Percentiles rank a stretch among this genome's conserved stretches.
Conservation (phyloP, 35 echinoderm and acorn worm species). For the Hemicentrotus pulcherrimus region DNA sequence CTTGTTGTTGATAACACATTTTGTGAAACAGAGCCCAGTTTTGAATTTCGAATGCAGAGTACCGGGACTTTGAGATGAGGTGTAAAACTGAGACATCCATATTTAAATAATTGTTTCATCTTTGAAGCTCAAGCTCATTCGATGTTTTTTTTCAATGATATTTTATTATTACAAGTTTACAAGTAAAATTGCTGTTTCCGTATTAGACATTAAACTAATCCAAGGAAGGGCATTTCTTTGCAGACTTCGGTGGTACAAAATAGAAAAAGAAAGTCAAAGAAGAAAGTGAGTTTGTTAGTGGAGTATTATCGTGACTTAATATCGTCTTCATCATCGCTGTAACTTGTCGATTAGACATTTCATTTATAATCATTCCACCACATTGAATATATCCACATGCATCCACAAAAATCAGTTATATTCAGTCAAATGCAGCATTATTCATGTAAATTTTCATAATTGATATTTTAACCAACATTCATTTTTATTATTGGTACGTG, state of each 20-base stretch:
- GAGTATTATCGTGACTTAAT: too few species aligned
- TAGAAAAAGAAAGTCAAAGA: constrained; percentile 10
- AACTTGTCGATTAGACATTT: neutral
- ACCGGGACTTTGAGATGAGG: too few species aligned
- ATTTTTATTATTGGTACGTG: too few species aligned
- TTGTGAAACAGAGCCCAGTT: too few species aligned
- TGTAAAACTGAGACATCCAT: too few species aligned
- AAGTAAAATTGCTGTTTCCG: neutral
- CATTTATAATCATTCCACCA: neutral
- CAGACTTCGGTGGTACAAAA: neutral
- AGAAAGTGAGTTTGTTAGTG: constrained; percentile 17
- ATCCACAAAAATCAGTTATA: too few species aligned
- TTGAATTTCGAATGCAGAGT: too few species aligned
- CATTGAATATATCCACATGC: too few species aligned
- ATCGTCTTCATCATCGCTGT: neutral
- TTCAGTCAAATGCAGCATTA: too few species aligned
- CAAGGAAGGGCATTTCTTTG: neutral
- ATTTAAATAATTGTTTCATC: neutral
- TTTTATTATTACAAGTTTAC: neutral
- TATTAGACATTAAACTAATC: neutral
- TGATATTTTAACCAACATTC: too few species aligned
- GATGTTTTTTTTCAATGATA: neutral
- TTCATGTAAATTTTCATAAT: too few species aligned
- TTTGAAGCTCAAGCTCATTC: neutral
- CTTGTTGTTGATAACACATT: too few species aligned